These are phyloP conservation scores for Mnemiopsis leidyi DNA, from an alignment of 37 sponge, comb jelly and placozoan species.

Conservation along the genomic window DNA sequence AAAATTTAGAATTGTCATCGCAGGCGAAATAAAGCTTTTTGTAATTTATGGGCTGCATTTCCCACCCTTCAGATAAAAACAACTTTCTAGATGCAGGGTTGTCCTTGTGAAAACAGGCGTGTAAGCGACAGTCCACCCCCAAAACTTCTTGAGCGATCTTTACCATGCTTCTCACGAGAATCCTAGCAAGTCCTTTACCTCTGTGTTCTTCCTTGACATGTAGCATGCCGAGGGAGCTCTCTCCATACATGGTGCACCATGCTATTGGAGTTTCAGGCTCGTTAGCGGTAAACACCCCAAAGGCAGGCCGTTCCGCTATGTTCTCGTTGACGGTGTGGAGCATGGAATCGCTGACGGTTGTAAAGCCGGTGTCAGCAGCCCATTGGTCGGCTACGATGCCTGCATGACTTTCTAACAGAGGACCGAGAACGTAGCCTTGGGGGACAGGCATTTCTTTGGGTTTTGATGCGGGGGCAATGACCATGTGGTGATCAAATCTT, in stretches of 20 bases:
- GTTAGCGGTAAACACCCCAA: neutral
- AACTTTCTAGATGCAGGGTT: neutral
- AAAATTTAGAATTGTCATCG: too few species aligned
- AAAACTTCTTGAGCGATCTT: neutral
- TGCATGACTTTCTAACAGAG: neutral
- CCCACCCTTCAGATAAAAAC: neutral
- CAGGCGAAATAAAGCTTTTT: neutral
- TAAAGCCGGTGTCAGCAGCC: neutral
- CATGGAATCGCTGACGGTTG: neutral
- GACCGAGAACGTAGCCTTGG: neutral
- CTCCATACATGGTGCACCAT: neutral
- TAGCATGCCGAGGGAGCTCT: neutral
- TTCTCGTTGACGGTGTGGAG: neutral
- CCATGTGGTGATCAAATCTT: neutral
- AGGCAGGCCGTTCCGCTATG: neutral
- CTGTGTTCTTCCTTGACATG: neutral
- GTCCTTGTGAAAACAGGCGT: neutral
- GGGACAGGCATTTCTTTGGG: neutral
- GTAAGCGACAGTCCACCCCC: neutral
- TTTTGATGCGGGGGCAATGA: neutral
- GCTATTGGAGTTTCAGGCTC: neutral
- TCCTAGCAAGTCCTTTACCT: neutral
- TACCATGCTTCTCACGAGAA: neutral
- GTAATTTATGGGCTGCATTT: neutral
- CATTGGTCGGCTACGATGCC: neutral